A percentile compares a stretch with the other conserved stretches of the same genome.
These are phyloP conservation scores for Oedothorax gibbosus DNA, from an alignment of 1,140 invertebrate genomes.

Conservation along the genomic window DNA sequence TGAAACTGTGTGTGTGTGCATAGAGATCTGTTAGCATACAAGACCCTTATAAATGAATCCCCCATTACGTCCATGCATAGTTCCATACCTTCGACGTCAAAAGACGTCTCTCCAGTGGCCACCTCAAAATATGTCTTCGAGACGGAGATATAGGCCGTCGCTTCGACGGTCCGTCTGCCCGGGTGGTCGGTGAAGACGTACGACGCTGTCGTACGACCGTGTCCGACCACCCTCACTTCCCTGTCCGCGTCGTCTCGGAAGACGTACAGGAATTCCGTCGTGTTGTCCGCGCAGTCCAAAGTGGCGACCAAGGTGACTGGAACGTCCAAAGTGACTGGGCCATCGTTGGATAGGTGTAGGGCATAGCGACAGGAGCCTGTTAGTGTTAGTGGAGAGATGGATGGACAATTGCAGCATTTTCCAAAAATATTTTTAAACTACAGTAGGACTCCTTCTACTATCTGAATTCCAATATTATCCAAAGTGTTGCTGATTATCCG, in stretches of 20 bases:
- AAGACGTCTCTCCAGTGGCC: slow-evolving; percentile 6
- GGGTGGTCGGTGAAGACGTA: slow-evolving; percentile 31
- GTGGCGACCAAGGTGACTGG: slow-evolving; percentile 23
- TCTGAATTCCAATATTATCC: too few species aligned
- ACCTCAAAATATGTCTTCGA: not conserved
- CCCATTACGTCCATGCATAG: too few species aligned
- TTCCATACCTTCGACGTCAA: slow-evolving; percentile 13
- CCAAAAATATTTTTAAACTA: too few species aligned
- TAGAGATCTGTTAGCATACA: too few species aligned
- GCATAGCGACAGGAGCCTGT: slow-evolving; percentile 9
- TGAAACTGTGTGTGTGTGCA: too few species aligned
- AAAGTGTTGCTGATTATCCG: too few species aligned
- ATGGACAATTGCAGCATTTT: too few species aligned
- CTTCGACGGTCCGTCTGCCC: not conserved
- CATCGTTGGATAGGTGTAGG: slow-evolving; percentile 17
- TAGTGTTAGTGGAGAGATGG: too few species aligned
- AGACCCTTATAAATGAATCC: too few species aligned
- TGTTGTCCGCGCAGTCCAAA: not conserved
- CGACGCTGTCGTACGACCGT: not conserved
- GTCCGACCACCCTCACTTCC: not conserved
- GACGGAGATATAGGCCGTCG: not conserved
- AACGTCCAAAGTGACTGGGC: slow-evolving; percentile 31
- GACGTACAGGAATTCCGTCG: slow-evolving; percentile 9
- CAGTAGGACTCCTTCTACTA: too few species aligned
- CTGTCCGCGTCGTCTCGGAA: slow-evolving; percentile 18